A percentile compares a stretch with the other conserved stretches of the same genome.
Conservation (phyloP, 2,888 invertebrate genomes). For the Neoaliturus tenellus region DNA sequence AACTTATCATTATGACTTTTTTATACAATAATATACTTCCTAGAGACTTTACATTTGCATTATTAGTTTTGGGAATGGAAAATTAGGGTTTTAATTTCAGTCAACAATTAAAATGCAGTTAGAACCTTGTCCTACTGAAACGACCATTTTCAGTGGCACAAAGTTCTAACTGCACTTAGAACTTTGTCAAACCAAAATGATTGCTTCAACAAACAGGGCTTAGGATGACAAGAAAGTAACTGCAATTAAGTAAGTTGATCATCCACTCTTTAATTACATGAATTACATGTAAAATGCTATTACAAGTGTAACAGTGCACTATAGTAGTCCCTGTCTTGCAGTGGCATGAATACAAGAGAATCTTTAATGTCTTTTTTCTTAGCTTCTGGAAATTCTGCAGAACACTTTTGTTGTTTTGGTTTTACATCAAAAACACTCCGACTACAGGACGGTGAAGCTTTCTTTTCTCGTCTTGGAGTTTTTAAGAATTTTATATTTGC, state of each 20-base stretch:
- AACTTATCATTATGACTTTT: slow-evolving; percentile 15
- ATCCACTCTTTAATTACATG: background rate
- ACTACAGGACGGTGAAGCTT: background rate
- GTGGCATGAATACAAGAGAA: slow-evolving; percentile 1
- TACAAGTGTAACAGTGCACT: slow-evolving; percentile 24
- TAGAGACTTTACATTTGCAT: background rate
- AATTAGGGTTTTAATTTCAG: background rate
- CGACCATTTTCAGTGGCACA: background rate
- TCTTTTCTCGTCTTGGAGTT: slow-evolving; percentile 1
- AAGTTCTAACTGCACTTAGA: background rate
- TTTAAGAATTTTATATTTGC: slow-evolving; percentile 8
- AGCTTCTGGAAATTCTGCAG: background rate
- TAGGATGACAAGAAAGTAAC: slow-evolving; percentile 11
- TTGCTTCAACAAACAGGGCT: slow-evolving; percentile 19
- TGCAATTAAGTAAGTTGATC: background rate
- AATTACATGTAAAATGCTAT: slow-evolving; percentile 13
- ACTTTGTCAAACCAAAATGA: slow-evolving; percentile 21
- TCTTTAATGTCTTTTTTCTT: slow-evolving; percentile 15
- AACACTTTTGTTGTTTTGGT: slow-evolving; percentile 1
- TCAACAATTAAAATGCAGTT: slow-evolving; percentile 7
- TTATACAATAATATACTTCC: slow-evolving; percentile 24
- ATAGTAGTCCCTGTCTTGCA: slow-evolving; percentile 10
- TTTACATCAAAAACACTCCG: slow-evolving; percentile 20
- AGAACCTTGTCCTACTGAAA: slow-evolving; percentile 29
- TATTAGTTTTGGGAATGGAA: background rate